Conservation (phyloP, 2,113 vertebrate species). For the Podilymbus podiceps region DNA sequence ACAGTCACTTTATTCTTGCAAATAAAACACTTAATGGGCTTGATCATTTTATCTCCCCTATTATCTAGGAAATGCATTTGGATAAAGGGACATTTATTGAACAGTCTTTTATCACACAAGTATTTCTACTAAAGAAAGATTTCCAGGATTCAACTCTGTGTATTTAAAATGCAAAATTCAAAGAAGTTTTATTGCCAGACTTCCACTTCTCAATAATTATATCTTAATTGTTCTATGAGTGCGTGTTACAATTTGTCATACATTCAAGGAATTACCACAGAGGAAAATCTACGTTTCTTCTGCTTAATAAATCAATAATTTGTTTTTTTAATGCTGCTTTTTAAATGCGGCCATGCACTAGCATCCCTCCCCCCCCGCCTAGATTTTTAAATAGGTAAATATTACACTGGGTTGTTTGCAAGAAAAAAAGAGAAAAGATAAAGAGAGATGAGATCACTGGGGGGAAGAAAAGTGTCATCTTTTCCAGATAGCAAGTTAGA, state of each 20-base stretch:
- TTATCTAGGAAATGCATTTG: slow-evolving; percentile 25
- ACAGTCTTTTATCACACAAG: slow-evolving; percentile 38
- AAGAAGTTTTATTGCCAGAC: slow-evolving; percentile 31
- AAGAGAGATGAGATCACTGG: background rate
- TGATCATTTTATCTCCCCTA: slow-evolving; percentile 27
- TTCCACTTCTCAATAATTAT: slow-evolving; percentile 28
- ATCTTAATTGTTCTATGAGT: slow-evolving; percentile 27
- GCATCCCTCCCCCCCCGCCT: background rate
- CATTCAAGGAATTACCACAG: background rate
- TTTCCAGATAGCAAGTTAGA: background rate
- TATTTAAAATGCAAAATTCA: slow-evolving; percentile 47
- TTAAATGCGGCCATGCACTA: background rate
- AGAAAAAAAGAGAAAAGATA: background rate
- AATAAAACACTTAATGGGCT: background rate
- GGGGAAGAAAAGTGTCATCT: background rate
- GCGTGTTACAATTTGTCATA: background rate
- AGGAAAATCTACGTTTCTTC: background rate
- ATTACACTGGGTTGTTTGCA: background rate
- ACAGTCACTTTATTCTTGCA: background rate
- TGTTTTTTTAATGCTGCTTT: background rate
- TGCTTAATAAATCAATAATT: background rate
- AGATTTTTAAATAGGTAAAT: background rate
- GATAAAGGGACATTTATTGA: slow-evolving; percentile 30
- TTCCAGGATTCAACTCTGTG: slow-evolving; percentile 1
- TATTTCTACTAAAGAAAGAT: slow-evolving; percentile 24